Conservation (phyloP, 2,888 invertebrate genomes). For the Halocaridina rubra region DNA sequence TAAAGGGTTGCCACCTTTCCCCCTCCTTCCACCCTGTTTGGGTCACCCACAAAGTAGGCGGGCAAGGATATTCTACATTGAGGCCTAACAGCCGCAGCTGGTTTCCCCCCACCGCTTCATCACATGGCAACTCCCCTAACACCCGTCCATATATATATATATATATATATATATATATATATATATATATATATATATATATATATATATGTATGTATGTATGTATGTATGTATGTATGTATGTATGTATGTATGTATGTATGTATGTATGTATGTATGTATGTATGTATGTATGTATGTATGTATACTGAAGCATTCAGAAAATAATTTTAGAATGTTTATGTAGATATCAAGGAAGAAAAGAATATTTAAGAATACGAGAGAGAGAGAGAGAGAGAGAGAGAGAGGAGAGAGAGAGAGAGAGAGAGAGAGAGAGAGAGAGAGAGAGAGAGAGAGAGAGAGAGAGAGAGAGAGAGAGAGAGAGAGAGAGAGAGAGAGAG, state of each 20-base stretch:
- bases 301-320: neutral
- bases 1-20: too few relatives aligned
- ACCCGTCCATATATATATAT: neutral
- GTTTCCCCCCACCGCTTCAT: too few relatives aligned
- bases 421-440: neutral
- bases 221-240: neutral
- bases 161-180: neutral
- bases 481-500: neutral
- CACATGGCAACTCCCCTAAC: too few relatives aligned
- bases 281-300: too few relatives aligned
- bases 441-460: neutral
- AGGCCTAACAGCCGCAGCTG: too few relatives aligned
- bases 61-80: too few relatives aligned
- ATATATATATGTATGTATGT: neutral
- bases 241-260: neutral
- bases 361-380: neutral
- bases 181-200: neutral
- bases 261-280: neutral
- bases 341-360: too few relatives aligned
- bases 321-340: neutral
- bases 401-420: neutral
- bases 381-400: neutral
- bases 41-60: too few relatives aligned
- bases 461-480: neutral
- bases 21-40: too few relatives aligned